Evolutionary conservation across 2,113 vertebrate genomes (phyloP), one percentile per base, ranked within the genome.

Genomic region (Scytalopus superciliaris): DNA sequence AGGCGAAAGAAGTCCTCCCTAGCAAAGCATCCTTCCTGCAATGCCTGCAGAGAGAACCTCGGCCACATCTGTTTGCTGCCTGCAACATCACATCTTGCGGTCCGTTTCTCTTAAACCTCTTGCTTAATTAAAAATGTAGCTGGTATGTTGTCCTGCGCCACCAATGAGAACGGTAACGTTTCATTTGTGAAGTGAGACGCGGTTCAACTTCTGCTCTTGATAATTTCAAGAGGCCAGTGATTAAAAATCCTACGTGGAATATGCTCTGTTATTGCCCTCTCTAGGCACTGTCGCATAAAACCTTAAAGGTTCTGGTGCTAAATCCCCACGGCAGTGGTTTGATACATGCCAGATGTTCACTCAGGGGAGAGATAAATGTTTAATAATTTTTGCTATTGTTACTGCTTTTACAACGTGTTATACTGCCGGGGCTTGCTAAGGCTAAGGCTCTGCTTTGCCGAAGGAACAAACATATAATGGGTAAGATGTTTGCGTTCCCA

Each of bases 341-440:
- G 97, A 96, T 95, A 95, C 94, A 93, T 93, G 98, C 97, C 98
- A 98, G 98, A 98, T 98, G 98, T 98, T 98, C 97, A 91, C 94
- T 97, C 97, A 97, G 95, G 98, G 97, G 98, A 98, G 96, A 98
- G 97, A 98, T 98, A 97, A 98, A 98, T 98, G 98, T 98, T 98
- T 98, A 98, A 98, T 99, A 98, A 93, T 98, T 98, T 98, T 98
- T 98, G 98, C 98, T 98, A 98, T 98, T 98, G 98, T 98, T 98
- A 98, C 98, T 91, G 95, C 97, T 98, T 97, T 97, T 98, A 87
- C 97, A 97, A 97, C 93, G 97, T 97, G 96, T 84, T 95, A 97
- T 96, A 97, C 73, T 75, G 68, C 85, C n/a, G 35, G 49, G 70
- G 23, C 63, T 94, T 91, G 96, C 87, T 82, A 60, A 67, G 67